Conservation (phyloP, 2,888 invertebrate species). For the Heteromyza rotundicornis region DNA sequence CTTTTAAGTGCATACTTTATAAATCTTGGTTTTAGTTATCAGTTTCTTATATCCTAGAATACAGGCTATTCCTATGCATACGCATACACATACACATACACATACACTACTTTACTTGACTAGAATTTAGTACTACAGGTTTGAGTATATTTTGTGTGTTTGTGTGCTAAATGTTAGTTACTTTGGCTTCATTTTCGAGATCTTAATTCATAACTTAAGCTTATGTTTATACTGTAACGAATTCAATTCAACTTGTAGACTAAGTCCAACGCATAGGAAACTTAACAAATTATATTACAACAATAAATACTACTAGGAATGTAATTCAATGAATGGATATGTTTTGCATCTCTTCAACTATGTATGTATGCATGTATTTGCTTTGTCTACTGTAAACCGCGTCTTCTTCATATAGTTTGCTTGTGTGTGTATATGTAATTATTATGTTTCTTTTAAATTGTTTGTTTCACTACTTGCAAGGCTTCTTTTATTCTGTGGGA, state of each 20-base stretch:
- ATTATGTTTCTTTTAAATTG: conserved; percentile 4
- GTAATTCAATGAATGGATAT: neutral
- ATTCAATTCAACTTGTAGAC: too few species aligned
- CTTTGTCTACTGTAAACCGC: conserved; percentile 10
- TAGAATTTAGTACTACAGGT: neutral
- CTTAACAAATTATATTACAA: too few species aligned
- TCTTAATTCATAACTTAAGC: too few species aligned
- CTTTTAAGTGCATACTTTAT: neutral
- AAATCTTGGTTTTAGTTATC: too few species aligned
- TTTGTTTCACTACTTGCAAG: conserved; percentile 38
- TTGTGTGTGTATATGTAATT: too few species aligned
- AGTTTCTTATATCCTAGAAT: too few species aligned
- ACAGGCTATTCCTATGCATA: too few species aligned
- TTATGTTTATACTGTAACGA: too few species aligned
- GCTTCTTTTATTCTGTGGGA: conserved; percentile 58
- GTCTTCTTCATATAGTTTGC: conserved; percentile 6
- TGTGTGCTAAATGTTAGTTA: too few species aligned
- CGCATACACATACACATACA: neutral
- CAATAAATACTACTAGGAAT: too few species aligned
- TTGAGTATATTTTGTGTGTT: neutral
- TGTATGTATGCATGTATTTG: neutral
- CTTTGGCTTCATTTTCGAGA: too few species aligned
- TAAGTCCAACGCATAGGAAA: too few species aligned
- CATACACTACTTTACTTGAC: neutral
- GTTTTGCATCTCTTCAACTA: neutral